phyloP scores from a whole-genome alignment of 2,888 invertebrate species.

The Sipunculus nudus region DNA sequence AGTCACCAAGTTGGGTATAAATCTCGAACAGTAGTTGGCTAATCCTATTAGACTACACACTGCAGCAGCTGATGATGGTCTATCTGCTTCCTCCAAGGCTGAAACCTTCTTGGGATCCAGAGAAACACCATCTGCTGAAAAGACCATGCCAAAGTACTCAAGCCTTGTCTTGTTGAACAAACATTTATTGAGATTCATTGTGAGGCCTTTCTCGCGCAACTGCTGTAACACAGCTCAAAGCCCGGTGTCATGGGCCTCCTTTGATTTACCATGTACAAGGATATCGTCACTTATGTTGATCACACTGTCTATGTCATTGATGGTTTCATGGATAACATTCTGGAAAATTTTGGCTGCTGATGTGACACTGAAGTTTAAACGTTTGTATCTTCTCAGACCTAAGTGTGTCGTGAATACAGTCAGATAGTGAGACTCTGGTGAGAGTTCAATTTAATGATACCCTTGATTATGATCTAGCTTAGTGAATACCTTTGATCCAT shows the following conservation, averaged over 20 bases:
- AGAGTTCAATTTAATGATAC: constrained; percentile 12
- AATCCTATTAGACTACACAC: too few species aligned
- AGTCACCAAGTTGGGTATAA: too few species aligned
- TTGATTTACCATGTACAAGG: constrained; percentile 11
- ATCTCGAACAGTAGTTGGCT: too few species aligned
- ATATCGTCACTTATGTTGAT: constrained; percentile 23
- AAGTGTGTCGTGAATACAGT: constrained; percentile 34
- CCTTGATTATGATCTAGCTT: constrained; percentile 14
- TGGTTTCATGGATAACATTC: constrained; percentile 13
- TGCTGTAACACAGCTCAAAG: constrained; percentile 21
- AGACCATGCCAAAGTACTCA: constrained; percentile 1
- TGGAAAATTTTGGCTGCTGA: constrained; percentile 20
- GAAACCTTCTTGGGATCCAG: constrained; percentile 38
- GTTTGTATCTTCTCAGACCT: constrained; percentile 27
- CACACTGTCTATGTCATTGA: constrained; percentile 12
- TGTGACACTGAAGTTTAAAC: constrained; percentile 25
- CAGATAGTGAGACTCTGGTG: constrained; percentile 24
- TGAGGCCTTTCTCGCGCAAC: constrained; percentile 20
- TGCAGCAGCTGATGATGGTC: too few species aligned
- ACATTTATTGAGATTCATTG: constrained; percentile 24
- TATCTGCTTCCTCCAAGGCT: constrained; percentile 31
- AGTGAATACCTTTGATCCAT: constrained; percentile 16
- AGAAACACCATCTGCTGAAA: constrained; percentile 12
- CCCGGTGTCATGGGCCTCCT: constrained; percentile 8
- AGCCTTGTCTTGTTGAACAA: constrained; percentile 4